These are phyloP conservation scores for Drosophila serrata DNA, from an alignment of 1,140 invertebrate species.

Conservation along the genomic window DNA sequence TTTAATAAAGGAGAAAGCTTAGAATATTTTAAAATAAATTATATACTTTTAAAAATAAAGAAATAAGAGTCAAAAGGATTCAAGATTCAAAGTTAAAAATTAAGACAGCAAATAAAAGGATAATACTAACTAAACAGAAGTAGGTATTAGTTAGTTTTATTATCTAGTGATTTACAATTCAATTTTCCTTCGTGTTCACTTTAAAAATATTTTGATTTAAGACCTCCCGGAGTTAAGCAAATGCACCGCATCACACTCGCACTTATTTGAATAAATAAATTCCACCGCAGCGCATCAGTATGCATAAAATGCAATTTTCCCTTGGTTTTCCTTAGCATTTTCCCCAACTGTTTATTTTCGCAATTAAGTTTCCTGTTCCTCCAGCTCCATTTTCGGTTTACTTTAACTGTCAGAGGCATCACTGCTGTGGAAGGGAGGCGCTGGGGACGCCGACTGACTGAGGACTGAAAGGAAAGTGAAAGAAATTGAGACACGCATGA, in stretches of 20 bases:
- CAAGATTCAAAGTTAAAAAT: neutral
- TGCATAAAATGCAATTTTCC: slow-evolving; percentile 22
- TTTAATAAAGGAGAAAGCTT: neutral
- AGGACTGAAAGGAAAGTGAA: slow-evolving; percentile 29
- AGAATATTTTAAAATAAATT: neutral
- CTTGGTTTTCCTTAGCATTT: slow-evolving; percentile 6
- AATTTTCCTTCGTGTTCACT: neutral
- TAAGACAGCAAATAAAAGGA: no score
- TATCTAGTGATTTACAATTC: neutral
- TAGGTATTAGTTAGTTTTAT: no score
- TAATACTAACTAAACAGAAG: no score
- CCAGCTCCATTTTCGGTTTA: slow-evolving; percentile 18
- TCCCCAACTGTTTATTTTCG: slow-evolving; percentile 30
- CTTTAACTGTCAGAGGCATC: slow-evolving; percentile 30
- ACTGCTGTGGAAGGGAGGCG: neutral
- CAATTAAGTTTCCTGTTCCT: slow-evolving; percentile 51
- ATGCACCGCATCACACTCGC: neutral
- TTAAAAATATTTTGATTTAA: slow-evolving; percentile 1
- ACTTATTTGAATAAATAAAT: slow-evolving; percentile 14
- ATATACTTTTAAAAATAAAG: neutral
- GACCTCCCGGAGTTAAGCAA: neutral
- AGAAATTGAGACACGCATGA: slow-evolving; percentile 49
- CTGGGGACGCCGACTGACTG: neutral
- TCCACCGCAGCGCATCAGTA: slow-evolving; percentile 7
- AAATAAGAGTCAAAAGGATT: neutral